These are phyloP conservation scores for Cettia cetti DNA, from an alignment of 2,113 vertebrate genomes.

Conservation along the genomic window DNA sequence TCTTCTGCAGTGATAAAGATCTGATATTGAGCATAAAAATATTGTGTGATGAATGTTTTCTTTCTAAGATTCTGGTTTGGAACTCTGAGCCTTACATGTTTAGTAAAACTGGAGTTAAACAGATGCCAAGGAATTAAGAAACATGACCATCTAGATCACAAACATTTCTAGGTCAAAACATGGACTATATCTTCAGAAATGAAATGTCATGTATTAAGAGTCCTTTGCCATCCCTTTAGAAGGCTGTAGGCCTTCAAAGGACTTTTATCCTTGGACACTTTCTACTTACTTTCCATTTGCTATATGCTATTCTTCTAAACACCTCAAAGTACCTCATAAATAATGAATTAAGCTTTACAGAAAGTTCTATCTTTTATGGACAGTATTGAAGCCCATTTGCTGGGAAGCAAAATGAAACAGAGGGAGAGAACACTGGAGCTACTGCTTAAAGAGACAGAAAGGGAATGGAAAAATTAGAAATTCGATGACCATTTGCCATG, in stretches of 20 bases:
- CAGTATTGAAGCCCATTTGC: not conserved
- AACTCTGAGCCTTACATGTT: not conserved
- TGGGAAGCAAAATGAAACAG: not conserved
- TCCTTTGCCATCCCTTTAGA: not conserved
- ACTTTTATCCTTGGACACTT: not conserved
- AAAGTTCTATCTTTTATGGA: not conserved
- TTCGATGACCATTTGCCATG: not conserved
- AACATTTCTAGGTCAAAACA: not conserved
- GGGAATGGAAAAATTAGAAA: not conserved
- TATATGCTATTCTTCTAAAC: not conserved
- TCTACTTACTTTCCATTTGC: not conserved
- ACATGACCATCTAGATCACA: not conserved
- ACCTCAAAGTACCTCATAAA: not conserved
- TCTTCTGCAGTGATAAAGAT: not conserved
- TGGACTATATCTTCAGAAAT: not conserved
- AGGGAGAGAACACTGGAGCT: not conserved
- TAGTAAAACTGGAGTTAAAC: not conserved
- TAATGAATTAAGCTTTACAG: slow-evolving; percentile 10
- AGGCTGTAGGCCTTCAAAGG: not conserved
- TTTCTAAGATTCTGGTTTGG: not conserved
- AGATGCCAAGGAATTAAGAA: not conserved
- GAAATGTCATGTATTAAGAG: not conserved
- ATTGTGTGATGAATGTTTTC: not conserved
- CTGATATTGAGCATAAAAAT: not conserved
- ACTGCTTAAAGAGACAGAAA: not conserved